Percentiles rank a stretch among this genome's conserved stretches.
Conservation (phyloP, 2,888 invertebrate genomes). For the Meandrusa payeni region DNA sequence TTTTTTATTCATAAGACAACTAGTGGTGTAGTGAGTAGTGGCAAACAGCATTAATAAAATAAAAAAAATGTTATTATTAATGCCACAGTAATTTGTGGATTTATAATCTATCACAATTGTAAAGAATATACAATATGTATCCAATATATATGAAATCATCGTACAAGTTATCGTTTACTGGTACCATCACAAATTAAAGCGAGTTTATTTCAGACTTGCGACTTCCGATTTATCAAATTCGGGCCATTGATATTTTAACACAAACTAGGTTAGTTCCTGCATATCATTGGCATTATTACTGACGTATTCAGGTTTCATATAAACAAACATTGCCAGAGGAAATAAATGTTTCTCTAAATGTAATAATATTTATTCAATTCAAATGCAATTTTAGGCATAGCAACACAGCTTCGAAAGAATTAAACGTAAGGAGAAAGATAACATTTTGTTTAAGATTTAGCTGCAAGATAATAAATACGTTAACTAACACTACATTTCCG, state of each 20-base stretch:
- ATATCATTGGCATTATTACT: constrained; percentile 56
- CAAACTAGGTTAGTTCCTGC: constrained; percentile 70
- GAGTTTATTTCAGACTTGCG: constrained; percentile 40
- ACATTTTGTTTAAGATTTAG: not conserved
- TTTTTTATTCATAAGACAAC: too few relatives aligned
- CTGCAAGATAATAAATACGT: not conserved
- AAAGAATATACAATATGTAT: too few relatives aligned
- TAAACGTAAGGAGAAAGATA: too few relatives aligned
- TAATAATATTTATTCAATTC: constrained; percentile 19
- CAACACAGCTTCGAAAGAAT: too few relatives aligned
- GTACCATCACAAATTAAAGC: constrained; percentile 40
- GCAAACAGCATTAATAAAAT: too few relatives aligned
- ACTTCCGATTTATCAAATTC: constrained; percentile 38
- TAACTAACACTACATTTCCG: not conserved
- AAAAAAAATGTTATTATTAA: too few relatives aligned
- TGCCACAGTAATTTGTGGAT: too few relatives aligned
- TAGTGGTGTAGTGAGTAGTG: too few relatives aligned
- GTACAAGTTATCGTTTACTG: constrained; percentile 36
- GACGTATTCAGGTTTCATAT: constrained; percentile 39
- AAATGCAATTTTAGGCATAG: constrained; percentile 1
- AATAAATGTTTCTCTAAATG: constrained; percentile 21
- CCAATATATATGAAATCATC: constrained; percentile 1
- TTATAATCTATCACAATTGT: too few relatives aligned
- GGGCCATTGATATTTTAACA: constrained; percentile 55
- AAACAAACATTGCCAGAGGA: constrained; percentile 43